Conservation (phyloP, 2,113 vertebrate genomes). For the Equus quagga region DNA sequence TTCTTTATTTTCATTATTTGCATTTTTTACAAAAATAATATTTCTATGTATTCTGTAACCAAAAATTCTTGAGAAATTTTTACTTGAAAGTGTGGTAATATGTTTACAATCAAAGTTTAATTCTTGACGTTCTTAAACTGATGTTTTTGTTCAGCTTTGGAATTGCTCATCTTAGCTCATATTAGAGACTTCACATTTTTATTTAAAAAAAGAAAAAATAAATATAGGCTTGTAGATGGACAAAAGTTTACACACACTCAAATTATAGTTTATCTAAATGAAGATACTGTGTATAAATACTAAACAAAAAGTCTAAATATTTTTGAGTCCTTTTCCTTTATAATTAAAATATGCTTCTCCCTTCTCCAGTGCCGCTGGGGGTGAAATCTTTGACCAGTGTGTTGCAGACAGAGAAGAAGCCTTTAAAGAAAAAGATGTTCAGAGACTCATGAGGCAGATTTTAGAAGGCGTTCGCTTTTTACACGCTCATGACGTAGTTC, state of each 20-base stretch:
- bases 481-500: constrained; percentile 94
- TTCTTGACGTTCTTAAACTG: not conserved
- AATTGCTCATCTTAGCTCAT: not conserved
- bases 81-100: not conserved
- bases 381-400: constrained; percentile 97
- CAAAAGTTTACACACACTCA: not conserved
- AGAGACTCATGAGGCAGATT: constrained; percentile 95
- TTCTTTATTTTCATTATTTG: not conserved
- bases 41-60: not conserved
- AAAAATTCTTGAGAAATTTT: not conserved
- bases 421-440: constrained; percentile 96
- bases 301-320: not conserved
- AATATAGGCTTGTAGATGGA: not conserved
- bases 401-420: constrained; percentile 95
- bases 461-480: constrained; percentile 94
- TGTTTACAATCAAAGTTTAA: not conserved
- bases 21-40: not conserved
- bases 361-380: constrained; percentile 93
- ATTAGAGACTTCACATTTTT: not conserved
- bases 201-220: not conserved
- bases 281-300: not conserved
- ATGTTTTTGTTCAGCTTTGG: not conserved
- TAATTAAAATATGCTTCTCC: not conserved
- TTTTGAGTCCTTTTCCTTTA: not conserved
- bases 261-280: not conserved